These are phyloP conservation scores for Abrostola tripartita DNA, from an alignment of 2,888 invertebrate species.

Conservation along the genomic window DNA sequence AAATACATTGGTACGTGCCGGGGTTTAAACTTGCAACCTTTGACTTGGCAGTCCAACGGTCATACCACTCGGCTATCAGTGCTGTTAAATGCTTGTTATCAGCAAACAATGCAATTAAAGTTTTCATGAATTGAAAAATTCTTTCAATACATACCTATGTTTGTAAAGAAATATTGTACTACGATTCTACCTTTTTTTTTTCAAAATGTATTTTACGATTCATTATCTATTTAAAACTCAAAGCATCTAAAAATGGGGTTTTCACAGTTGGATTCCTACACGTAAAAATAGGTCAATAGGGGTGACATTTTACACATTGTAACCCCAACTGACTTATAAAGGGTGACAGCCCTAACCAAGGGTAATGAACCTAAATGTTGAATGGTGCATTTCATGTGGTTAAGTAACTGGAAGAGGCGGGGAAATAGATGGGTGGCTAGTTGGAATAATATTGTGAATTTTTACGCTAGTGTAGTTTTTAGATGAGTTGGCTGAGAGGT, in stretches of 20 bases:
- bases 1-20: too few species aligned
- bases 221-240: not conserved
- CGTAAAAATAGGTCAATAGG: slow-evolving; percentile 36
- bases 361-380: slow-evolving; percentile 29
- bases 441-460: not conserved
- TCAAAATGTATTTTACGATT: too few species aligned
- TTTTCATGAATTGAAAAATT: too few species aligned
- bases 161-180: too few species aligned
- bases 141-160: too few species aligned
- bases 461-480: slow-evolving; percentile 4
- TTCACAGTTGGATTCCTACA: slow-evolving; percentile 13
- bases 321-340: slow-evolving; percentile 16
- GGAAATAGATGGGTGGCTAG: slow-evolving; percentile 20
- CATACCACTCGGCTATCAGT: too few species aligned
- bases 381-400: slow-evolving; percentile 17
- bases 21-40: too few species aligned
- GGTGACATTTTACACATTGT: slow-evolving; percentile 27
- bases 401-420: slow-evolving; percentile 21
- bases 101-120: too few species aligned
- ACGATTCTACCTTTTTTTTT: too few species aligned
- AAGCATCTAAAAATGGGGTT: slow-evolving; percentile 12
- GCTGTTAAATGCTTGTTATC: too few species aligned
- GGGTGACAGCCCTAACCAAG: slow-evolving; percentile 1
- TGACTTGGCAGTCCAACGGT: too few species aligned
- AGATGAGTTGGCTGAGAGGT: not conserved